A percentile compares a stretch with the other conserved stretches of the same genome.
phyloP scores from a whole-genome alignment of 2,113 vertebrate species.

The Melanocharis versteri region DNA sequence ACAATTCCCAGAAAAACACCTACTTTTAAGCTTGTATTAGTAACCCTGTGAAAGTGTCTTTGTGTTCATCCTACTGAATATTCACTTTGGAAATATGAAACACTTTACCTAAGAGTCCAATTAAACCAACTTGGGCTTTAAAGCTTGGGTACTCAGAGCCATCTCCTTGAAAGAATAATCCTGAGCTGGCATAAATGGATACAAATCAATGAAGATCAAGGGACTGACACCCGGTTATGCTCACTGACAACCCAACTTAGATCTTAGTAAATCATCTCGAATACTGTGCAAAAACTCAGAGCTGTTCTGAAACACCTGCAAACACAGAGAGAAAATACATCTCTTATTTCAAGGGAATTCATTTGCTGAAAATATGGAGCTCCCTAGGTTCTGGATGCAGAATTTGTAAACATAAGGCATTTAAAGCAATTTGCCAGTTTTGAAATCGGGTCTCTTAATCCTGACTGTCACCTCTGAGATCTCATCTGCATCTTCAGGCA shows the following conservation, averaged over 20 bases:
- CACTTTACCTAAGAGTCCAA: neutral
- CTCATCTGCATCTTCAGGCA: neutral
- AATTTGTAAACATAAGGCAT: neutral
- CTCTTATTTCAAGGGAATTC: neutral
- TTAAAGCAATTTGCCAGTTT: neutral
- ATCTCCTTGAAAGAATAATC: neutral
- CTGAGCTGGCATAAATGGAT: neutral
- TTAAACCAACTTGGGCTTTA: conserved; percentile 18
- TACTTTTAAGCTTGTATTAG: neutral
- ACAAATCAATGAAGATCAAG: conserved; percentile 7
- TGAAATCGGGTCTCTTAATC: neutral
- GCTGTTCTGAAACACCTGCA: neutral
- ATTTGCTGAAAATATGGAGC: neutral
- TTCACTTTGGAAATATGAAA: neutral
- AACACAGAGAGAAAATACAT: neutral
- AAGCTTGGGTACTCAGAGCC: neutral
- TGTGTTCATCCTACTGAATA: neutral
- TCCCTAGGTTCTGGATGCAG: neutral
- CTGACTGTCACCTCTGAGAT: neutral
- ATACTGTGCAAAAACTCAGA: neutral
- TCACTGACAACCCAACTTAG: neutral
- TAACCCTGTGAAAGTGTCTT: neutral
- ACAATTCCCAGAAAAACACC: neutral
- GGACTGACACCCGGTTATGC: neutral
- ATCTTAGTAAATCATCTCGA: neutral